Base-by-base conservation (phyloP, 2,113 vertebrate genomes). In the Lanius collurio region DNA sequence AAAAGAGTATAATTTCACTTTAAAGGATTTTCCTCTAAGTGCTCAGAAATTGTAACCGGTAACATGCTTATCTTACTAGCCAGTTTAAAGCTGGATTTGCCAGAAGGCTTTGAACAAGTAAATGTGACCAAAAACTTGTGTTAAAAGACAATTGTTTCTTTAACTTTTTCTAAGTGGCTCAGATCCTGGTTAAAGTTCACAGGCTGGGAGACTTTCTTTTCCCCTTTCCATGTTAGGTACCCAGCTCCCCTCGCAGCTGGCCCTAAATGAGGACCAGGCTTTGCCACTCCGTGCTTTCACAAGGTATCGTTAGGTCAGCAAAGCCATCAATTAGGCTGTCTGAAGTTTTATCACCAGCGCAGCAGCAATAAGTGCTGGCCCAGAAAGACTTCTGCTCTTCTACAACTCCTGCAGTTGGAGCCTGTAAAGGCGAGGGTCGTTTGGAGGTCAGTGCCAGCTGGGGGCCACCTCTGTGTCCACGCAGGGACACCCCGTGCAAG, bases 301-400 rank as follows among this genome's bases (percentile, higher is more conserved):
- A 98, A 99, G 99, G 99, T 99, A 99, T 99, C 98, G 98, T 99
- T 98, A 98, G 99, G 99, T 99, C 99, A 99, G 99, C 98, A 98
- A 99, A 99, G 98, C 99, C 99, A 99, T 99, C 99, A 99, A 99
- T 99, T 99, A 99, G 98, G 98, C 98, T 99, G 99, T 99, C 99
- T 99, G 98, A 99, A 99, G 99, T 99, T 99, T 99, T 99, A 99
- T 99, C 99, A 99, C 99, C 99, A 97, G 97, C 98, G 97, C 98
- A 98, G 99, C 98, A 97, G 98, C 99, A 98, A 98, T 98, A 99
- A 99, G 98, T 98, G 98, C 98, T 95, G 98, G 98, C 98, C 98
- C 98, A 99, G 98, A 99, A 98, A 99, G 98, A 98, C 98, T 98
- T 98, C 98, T 98, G 98, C 97, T 98, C 98, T 96, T 98, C 97